Evolutionary conservation across 2,888 invertebrate species (phyloP), one percentile per base, ranked within the genome.

Genomic region (Mythimna lalbum): DNA sequence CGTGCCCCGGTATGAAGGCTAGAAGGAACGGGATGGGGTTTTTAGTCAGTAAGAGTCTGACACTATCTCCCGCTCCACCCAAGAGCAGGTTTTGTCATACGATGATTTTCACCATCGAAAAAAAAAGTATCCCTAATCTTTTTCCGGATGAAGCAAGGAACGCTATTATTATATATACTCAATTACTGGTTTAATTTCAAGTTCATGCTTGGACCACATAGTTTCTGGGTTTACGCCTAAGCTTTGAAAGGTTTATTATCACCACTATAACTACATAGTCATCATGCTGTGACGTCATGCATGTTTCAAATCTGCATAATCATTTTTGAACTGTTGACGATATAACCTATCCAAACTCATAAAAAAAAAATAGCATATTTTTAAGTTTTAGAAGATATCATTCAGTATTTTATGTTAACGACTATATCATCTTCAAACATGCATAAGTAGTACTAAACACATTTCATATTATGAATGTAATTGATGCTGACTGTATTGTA

Each of bases 101-200:
- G n/a, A n/a, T n/a, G n/a, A n/a, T n/a, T n/a, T n/a, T n/a, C n/a
- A n/a, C n/a, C n/a, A n/a, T n/a, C n/a, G n/a, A n/a, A n/a, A n/a
- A n/a, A n/a, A n/a, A n/a, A n/a, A 61, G 53, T 60, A 47, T 61
- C 47, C 9, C 39, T 69, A 9, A 31, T 71, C 7, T 72, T 79
- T 61, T 70, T 77, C 0, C 52, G 63, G 50, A 79, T 79, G 31
- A 69, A 68, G 36, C 69, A 68, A 36, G 89, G 89, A 0, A 83
- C 81, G 36, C 89, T 88, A 14, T 82, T 82, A 9, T 77, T 90
- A 14, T 69, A 83, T 43, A 78, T 88, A 19, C 88, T 86, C 10
- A 62, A 66, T 5, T 82, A 87, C 36, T 80, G 86, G 36, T 90
- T 79, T 67, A 87, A 87, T 57, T 31, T 33, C 33, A 7, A 36